A percentile compares a stretch with the other conserved stretches of the same genome.
Conservation (phyloP, 2,797 vertebrate genomes). For the Hoplostethus atlanticus region DNA sequence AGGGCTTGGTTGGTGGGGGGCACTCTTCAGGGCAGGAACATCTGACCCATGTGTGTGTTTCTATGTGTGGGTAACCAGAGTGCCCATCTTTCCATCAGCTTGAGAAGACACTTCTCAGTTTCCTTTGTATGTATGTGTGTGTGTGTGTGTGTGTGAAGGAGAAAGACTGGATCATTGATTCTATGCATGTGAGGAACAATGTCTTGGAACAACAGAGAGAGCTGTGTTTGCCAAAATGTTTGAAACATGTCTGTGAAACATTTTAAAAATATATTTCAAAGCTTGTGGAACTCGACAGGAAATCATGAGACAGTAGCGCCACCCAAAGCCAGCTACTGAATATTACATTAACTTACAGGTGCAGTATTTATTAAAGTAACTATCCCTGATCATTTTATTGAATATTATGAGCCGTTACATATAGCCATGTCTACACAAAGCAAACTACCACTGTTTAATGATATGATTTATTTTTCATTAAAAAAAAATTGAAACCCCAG, state of each 20-base stretch:
- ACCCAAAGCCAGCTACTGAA: constrained; percentile 50
- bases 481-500: no score
- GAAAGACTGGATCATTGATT: background rate
- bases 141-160: constrained; percentile 5
- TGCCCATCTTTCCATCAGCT: constrained; percentile 80
- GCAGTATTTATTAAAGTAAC: no score
- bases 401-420: no score
- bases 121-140: constrained; percentile 40
- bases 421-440: no score
- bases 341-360: constrained; percentile 7
- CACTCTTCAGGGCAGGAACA: constrained; percentile 80
- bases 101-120: constrained; percentile 72
- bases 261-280: background rate
- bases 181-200: constrained; percentile 10
- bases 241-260: constrained; percentile 7
- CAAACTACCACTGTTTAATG: no score
- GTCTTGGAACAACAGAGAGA: constrained; percentile 21
- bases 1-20: constrained; percentile 47
- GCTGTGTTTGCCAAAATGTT: background rate
- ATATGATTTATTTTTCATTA: no score
- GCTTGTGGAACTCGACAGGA: background rate
- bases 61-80: constrained; percentile 58
- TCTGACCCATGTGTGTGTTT: constrained; percentile 83
- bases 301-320: constrained; percentile 54
- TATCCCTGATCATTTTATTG: no score